Evolutionary conservation across 2,888 invertebrate genomes (phyloP), one percentile per base, ranked within the genome.

Genomic region (Drosophila neotestacea): DNA sequence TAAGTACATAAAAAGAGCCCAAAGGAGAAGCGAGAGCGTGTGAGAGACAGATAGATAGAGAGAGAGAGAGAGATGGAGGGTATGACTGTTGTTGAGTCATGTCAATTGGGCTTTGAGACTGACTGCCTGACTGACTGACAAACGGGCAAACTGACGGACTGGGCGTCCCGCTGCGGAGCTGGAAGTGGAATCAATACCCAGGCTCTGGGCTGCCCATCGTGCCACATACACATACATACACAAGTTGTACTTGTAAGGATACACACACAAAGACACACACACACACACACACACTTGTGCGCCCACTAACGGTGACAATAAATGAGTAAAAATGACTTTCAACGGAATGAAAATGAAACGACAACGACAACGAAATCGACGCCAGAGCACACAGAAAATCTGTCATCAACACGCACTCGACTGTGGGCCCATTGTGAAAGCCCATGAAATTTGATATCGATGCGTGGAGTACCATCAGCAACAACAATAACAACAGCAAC

Each of bases 241-340:
- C 46, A 32, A 32, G 6, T 61, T 42, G 81, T 88, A 88, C 77
- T 88, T 83, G 78, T 85, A 86, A 88, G 85, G 85, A 85, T 78
- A 85, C 69, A 79, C 61, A 70, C 67, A 67, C 62, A 34, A 38
- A 47, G 46, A 68, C 46, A 67, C 62, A 34, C 42, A 47, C 48
- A 68, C 46, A 55, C 60, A 62, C 54, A 46, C 39, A 42, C 62
- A 79, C 59, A 69, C 62, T 59, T 56, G 65, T 58, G 70, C 50
- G 66, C 64, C 69, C 68, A 88, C 85, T 85, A 79, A 77, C 84
- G 88, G 75, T 77, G 89, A 86, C 85, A 88, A 84, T 87, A 87
- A 86, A 89, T 86, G 89, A 89, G 86, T 86, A 86, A 89, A 86
- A 86, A 85, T 86, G 85, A 86, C 87, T 89, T 82, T 85, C 82